phyloP scores from a whole-genome alignment of 2,888 invertebrate species.

The Cantharis lateralis region DNA sequence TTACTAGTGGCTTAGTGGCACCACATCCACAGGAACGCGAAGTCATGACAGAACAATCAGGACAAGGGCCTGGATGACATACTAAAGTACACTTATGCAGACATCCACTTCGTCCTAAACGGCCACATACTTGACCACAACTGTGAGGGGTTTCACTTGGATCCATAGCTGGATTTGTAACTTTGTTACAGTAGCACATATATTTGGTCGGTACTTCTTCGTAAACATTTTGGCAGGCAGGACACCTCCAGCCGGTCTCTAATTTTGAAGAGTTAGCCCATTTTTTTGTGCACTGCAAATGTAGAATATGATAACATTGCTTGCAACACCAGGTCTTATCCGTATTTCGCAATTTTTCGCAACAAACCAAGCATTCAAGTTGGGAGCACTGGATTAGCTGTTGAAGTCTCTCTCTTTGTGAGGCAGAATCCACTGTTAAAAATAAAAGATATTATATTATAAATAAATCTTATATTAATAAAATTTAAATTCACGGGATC shows the following conservation, averaged over 20 bases:
- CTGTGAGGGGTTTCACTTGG: slow-evolving; percentile 84
- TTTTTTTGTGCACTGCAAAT: slow-evolving; percentile 85
- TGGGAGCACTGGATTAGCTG: slow-evolving; percentile 81
- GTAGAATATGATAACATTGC: slow-evolving; percentile 91
- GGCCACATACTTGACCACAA: slow-evolving; percentile 86
- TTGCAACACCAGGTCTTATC: slow-evolving; percentile 90
- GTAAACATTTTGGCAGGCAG: slow-evolving; percentile 88
- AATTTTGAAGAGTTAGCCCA: slow-evolving; percentile 86
- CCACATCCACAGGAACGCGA: slow-evolving; percentile 79
- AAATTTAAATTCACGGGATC: too few relatives aligned
- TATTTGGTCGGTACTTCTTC: slow-evolving; percentile 78
- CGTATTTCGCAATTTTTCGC: slow-evolving; percentile 78
- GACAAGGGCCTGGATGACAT: slow-evolving; percentile 96
- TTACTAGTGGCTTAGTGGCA: slow-evolving; percentile 67
- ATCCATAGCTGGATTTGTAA: slow-evolving; percentile 74
- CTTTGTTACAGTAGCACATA: slow-evolving; percentile 88
- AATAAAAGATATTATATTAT: background rate
- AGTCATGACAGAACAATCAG: slow-evolving; percentile 81
- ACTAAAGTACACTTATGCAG: slow-evolving; percentile 74
- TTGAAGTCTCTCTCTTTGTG: slow-evolving; percentile 82
- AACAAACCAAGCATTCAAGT: slow-evolving; percentile 94
- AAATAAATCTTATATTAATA: too few relatives aligned
- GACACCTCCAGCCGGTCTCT: slow-evolving; percentile 91
- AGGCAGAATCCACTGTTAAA: slow-evolving; percentile 62
- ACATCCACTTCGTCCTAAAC: slow-evolving; percentile 57